Base-by-base conservation (phyloP, 2,888 invertebrate species). In the Meliscaeva auricollis region DNA sequence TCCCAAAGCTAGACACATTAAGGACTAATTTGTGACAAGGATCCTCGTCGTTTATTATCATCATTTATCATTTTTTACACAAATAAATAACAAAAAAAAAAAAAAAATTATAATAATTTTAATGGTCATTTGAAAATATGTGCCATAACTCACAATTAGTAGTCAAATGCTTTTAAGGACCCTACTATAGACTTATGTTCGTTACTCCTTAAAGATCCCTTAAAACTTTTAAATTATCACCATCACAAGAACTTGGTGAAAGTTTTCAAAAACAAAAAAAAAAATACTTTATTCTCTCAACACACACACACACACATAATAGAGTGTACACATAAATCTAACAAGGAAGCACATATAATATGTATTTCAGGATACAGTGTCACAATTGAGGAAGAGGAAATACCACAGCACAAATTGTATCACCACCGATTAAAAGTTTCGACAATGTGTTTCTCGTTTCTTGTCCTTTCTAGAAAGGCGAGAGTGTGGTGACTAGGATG, bases 351-450 rank as follows among this genome's bases (percentile, higher is more conserved):
- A 50, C 26, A 11, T 58, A 32, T 58, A n/a, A 35, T 11, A 11
- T n/a, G 3, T 2, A 13, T 8, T 64, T 66, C 66, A 66, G 66
- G 66, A 76, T 68, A 68, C 54, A 41, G 20, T 74, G 54, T 54
- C 54, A 44, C 76, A 54, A 66, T 52, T 73, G 56, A 26, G 68
- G 50, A 68, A 60, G 60, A 48, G 68, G 44, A 74, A 68, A 68
- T 52, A 60, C 74, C 60, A 66, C 73, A 41, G 35, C 64, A 79
- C 72, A 83, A 73, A 62, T 78, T 83, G 82, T 78, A 83, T 78
- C 78, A 68, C 77, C 78, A 78, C 54, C 82, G 82, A 83, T 83
- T 83, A 83, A 83, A 78, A 83, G 72, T 83, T 78, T 78, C 68
- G 68, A 73, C 78, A 68, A 77, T 77, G 82, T 82, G 77, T 72